phyloP scores from a whole-genome alignment of 2,113 vertebrate genomes.

The Anoura caudifer region DNA sequence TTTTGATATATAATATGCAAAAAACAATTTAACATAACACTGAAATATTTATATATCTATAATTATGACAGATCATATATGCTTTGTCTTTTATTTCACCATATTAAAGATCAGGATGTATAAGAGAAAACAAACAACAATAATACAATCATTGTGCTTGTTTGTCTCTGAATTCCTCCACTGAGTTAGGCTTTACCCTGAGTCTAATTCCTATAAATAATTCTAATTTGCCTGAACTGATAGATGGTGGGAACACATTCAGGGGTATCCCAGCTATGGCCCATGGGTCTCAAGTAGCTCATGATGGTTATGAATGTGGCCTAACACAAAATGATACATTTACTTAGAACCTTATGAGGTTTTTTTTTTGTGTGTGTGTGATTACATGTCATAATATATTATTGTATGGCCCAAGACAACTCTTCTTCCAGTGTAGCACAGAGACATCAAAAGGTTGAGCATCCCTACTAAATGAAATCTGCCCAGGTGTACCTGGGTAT shows the following conservation, averaged over 20 bases:
- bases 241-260: background rate
- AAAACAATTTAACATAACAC: background rate
- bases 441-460: no score
- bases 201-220: background rate
- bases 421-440: no score
- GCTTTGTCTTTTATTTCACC: background rate
- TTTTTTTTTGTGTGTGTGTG: no score
- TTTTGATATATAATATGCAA: background rate
- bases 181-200: no score
- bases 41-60: background rate
- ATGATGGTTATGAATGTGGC: no score
- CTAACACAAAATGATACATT: no score
- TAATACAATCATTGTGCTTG: accelerated
- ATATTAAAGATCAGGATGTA: background rate
- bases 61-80: background rate
- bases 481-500: accelerated
- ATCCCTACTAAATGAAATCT: background rate
- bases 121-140: background rate
- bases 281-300: no score
- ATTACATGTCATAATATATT: no score
- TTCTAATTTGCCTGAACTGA: no score
- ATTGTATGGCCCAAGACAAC: no score
- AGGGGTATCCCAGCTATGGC: no score
- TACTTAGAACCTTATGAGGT: no score
- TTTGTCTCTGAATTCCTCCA: background rate